Conservation (phyloP, 2,113 vertebrate species). For the Stegastes partitus region DNA sequence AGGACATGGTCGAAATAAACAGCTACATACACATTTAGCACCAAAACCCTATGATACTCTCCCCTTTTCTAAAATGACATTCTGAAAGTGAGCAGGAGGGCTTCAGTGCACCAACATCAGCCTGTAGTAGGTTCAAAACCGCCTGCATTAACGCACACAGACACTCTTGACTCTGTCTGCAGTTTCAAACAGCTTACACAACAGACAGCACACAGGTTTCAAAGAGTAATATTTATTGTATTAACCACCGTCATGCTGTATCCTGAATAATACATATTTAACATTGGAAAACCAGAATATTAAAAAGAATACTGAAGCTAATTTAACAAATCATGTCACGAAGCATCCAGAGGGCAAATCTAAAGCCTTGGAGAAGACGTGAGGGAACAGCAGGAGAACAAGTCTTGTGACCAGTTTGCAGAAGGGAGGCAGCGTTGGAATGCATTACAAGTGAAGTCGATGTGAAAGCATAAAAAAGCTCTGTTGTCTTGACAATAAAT, state of each 20-base stretch:
- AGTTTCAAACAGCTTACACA: neutral
- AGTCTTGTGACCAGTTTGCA: constrained; percentile 38
- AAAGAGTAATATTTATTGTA: constrained; percentile 35
- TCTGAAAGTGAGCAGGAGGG: too few relatives aligned
- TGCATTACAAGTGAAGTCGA: constrained; percentile 14
- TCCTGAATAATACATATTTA: neutral
- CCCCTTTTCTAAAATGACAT: neutral
- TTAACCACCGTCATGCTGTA: neutral
- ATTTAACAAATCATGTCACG: neutral
- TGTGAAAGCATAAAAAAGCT: neutral
- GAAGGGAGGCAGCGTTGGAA: constrained; percentile 28
- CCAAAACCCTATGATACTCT: too few relatives aligned
- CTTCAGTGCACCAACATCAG: too few relatives aligned
- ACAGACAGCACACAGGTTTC: neutral
- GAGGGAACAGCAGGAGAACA: neutral
- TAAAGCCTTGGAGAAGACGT: neutral
- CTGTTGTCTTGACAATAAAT: constrained; percentile 58
- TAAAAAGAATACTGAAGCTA: constrained; percentile 3
- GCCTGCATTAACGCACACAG: neutral
- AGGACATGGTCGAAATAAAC: neutral
- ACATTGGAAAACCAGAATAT: neutral
- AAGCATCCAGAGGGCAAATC: neutral
- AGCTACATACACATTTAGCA: neutral
- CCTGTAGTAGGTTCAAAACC: neutral
- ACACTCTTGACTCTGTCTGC: neutral